phyloP scores from a whole-genome alignment of 2,113 vertebrate genomes.

The Gallinago paraguaiae region DNA sequence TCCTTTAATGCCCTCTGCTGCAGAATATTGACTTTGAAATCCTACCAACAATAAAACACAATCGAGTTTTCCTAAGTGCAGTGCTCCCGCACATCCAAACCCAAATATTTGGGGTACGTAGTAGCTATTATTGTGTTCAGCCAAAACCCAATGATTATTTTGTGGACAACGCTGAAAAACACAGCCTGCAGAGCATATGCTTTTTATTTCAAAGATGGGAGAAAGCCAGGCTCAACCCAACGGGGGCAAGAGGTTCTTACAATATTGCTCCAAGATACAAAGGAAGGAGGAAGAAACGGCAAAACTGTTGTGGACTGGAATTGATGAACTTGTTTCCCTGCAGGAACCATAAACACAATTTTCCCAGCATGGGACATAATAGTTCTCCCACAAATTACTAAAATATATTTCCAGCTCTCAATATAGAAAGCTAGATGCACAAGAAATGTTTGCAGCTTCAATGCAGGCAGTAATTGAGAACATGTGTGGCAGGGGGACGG shows the following conservation, averaged over 20 bases:
- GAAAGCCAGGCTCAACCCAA: background rate
- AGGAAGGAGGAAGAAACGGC: background rate
- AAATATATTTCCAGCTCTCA: slow-evolving; percentile 13
- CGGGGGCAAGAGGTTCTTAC: background rate
- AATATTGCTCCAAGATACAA: background rate
- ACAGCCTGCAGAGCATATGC: background rate
- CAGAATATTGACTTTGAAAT: slow-evolving; percentile 12
- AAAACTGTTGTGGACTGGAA: slow-evolving; percentile 1
- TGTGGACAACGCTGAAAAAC: slow-evolving; percentile 21
- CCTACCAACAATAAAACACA: background rate
- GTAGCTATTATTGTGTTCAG: background rate
- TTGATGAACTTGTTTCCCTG: slow-evolving; percentile 32
- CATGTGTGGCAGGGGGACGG: background rate
- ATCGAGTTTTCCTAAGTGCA: background rate
- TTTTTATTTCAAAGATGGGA: slow-evolving; percentile 27
- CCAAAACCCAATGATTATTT: background rate
- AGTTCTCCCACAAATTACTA: slow-evolving; percentile 33
- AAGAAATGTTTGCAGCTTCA: slow-evolving; percentile 17
- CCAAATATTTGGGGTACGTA: background rate
- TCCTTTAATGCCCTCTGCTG: slow-evolving; percentile 19
- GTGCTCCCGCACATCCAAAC: background rate
- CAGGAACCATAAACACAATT: slow-evolving; percentile 35
- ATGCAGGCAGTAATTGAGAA: slow-evolving; percentile 43
- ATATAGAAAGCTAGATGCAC: slow-evolving; percentile 32
- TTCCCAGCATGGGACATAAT: slow-evolving; percentile 33